Base-by-base conservation (phyloP, 2,888 invertebrate species). In the Cheilosia pagana region DNA sequence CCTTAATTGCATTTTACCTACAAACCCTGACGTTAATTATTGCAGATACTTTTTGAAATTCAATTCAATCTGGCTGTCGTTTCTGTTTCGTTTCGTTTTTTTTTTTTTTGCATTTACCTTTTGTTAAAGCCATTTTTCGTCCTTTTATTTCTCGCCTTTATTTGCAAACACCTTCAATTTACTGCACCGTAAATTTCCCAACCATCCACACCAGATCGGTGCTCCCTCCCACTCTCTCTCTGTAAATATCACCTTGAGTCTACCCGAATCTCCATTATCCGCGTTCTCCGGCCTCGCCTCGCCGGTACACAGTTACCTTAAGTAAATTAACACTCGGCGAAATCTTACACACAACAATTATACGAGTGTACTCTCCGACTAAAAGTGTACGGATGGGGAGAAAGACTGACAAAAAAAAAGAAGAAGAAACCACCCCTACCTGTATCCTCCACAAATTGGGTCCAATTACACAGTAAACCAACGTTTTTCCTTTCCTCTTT, bases 301-400 rank as follows among this genome's bases (percentile, higher is more conserved):
- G 8, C 68, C 45, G 2, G n/a, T 14, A 52, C 43, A 53, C 19
- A 35, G 35, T 35, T 35, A 35, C 35, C 45, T 65, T 79, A 71
- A 85, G 83, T 83, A 83, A 78, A 83, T 83, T 83, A 83, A 79
- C 74, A 83, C 83, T 79, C 83, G 60, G 75, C 79, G 43, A 75
- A 75, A 70, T 79, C 70, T 74, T 79, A 79, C 67, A 83, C 74
- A 79, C 75, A 75, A 55, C 79, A 85, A 79, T 79, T 83, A 79
- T 70, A 74, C 53, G 31, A 35, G 57, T 55, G 16, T 55, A 10
- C 28, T 31, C 19, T 23, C 19, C 28, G 16, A 21, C 28, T 55
- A 16, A 21, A 16, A 55, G 19, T 31, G 14, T 23, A 35, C 48
- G 35, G 60, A 62, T 14, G 21, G 23, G 3, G 52, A 45, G 25